Evolutionary conservation across 2,113 vertebrate genomes (phyloP).

Genomic region (Zosterops borbonicus): DNA sequence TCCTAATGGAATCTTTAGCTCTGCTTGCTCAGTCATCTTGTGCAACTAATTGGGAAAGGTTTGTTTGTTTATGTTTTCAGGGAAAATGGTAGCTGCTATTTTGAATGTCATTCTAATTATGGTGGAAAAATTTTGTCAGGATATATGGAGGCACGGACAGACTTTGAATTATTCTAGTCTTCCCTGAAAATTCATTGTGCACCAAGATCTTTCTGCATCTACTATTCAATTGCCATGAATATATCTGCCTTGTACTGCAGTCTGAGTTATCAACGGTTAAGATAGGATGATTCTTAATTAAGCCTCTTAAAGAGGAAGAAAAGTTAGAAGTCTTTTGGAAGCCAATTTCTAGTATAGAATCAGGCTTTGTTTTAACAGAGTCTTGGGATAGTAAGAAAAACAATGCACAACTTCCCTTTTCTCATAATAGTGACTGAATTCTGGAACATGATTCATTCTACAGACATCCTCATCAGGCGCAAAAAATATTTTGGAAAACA

Average conservation of each 20-base stretch:
- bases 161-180: slow-evolving; percentile 9
- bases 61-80: slow-evolving; percentile 38
- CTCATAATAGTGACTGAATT: neutral
- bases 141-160: neutral
- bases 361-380: neutral
- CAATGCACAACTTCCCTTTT: neutral
- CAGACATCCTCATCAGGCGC: neutral
- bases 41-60: slow-evolving; percentile 46
- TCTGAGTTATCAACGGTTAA: neutral
- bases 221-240: neutral
- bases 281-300: neutral
- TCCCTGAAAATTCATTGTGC: neutral
- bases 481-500: neutral
- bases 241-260: neutral
- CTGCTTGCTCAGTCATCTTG: neutral
- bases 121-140: slow-evolving; percentile 18
- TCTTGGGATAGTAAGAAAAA: neutral
- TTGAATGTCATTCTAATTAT: slow-evolving; percentile 60
- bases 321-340: neutral
- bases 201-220: neutral
- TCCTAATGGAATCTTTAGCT: slow-evolving; percentile 54
- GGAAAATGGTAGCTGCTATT: slow-evolving; percentile 25
- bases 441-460: neutral
- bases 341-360: neutral
- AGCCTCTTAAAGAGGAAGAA: neutral